phyloP scores from a whole-genome alignment of 2,113 vertebrate species.

The Glaucomys volans region DNA sequence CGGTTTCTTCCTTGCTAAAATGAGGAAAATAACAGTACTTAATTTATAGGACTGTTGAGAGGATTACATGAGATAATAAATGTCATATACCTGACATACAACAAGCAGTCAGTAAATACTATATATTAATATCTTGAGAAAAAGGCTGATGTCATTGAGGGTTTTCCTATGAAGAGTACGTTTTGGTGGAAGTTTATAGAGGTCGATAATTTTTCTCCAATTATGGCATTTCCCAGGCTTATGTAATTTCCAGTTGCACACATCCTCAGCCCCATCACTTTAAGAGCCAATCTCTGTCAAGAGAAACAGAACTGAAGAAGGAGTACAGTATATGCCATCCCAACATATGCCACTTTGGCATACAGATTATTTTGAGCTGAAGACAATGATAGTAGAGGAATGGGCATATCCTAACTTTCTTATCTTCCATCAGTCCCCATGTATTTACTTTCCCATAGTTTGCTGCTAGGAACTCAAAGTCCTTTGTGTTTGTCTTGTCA shows the following conservation, averaged over 20 bases:
- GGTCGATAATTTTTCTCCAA: background rate
- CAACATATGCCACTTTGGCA: background rate
- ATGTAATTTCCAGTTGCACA: background rate
- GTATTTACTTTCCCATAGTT: background rate
- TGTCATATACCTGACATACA: background rate
- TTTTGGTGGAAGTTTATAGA: background rate
- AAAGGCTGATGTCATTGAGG: background rate
- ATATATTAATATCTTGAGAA: background rate
- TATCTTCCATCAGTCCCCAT: background rate
- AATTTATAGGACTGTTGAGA: background rate
- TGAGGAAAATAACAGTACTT: background rate
- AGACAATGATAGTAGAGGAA: background rate
- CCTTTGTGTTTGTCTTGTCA: background rate
- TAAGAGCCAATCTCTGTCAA: background rate
- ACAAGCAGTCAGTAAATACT: background rate
- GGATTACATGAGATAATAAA: background rate
- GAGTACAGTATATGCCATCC: background rate
- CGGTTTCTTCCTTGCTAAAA: slow-evolving; percentile 39
- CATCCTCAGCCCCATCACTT: background rate
- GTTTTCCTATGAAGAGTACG: background rate
- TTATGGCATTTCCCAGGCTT: background rate
- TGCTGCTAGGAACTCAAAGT: background rate
- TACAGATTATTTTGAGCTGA: background rate
- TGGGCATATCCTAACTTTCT: background rate
- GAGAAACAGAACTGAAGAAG: background rate